Evolutionary conservation across 2,888 invertebrate species (phyloP), one percentile per base, ranked within the genome.

Genomic region (Dorcus parallelipipedus): DNA sequence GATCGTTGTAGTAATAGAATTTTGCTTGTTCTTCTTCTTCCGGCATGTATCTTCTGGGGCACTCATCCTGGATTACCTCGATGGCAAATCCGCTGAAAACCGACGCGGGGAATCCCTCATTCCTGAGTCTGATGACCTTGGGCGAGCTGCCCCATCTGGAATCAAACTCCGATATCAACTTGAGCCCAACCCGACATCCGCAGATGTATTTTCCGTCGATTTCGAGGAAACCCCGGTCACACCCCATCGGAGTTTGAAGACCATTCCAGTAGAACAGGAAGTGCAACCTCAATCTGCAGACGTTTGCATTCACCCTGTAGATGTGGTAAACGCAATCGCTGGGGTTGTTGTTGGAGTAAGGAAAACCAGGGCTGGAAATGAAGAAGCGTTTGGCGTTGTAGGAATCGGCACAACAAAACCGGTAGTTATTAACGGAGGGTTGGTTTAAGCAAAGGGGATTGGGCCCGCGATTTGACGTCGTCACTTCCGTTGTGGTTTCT

Each of bases 361-460:
- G 85, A 70, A 85, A 86, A 10, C 82, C 82, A 1, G 85, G 85
- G 73, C 83, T 85, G 1, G 81, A 72, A 2, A 86, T 63, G 39
- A 81, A 74, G 66, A 84, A 83, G 54, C 76, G 75, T 56, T 76
- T 78, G 14, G 79, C 74, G 41, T 73, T 77, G 63, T 81, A 82
- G 26, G 65, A 71, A 39, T 72, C 72, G 9, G 73, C 69, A 63
- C 82, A 82, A 62, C 82, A 83, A 33, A 33, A 33, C 7, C 6
- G 26, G 8, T 73, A 67, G 23, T 68, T 68, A 54, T 23, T 33
- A 42, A 7, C 7, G 5, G 14, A 42, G 3, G 42, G 42, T 14
- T 10, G 10, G 9, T 7, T 26, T 48, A 14, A 8, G 20, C 20
- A 23, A 6, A 20, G 23, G 3, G 9, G 8, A 6, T 48, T 10